Base-by-base conservation (phyloP, 2,797 vertebrate species). In the Phoeniculus purpureus region DNA sequence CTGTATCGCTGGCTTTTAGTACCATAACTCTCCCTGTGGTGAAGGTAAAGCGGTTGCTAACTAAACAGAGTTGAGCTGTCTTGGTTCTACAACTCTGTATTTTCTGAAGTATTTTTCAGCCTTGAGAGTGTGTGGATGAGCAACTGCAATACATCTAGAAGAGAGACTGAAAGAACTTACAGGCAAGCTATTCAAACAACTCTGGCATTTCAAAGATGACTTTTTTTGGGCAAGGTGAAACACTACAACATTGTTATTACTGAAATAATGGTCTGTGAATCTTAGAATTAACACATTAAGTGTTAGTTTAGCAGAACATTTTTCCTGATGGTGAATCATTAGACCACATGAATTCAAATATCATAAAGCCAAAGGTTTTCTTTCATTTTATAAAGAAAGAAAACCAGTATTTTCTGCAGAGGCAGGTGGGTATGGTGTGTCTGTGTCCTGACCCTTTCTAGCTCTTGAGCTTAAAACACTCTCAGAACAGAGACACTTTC, bases 91-190 rank as follows among this genome's bases (percentile, higher is more conserved):
- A 0, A 52, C 18, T 31, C 52, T 85, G 56, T 67, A 27, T 71
- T 67, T 88, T 64, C 78, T 61, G 51, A 89, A 75, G 47, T 71
- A 79, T 81, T 92, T 71, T 77, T 66, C 82, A 91, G 51, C 22
- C 26, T 87, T 87, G 20, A 22, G 43, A 90, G 83, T 34, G 11
- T 51, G 62, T 72, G 40, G 47, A 68, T 62, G 68, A 81, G 31
- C 14, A 87, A 74, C 70, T 75, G 51, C 25, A 82, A 85, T 26
- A 52, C 55, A 47, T 27, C 56, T 5, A 76, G 52, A 78, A 72
- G 19, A 74, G 14, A 61, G 7, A 61, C 25, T 34, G 54, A 62
- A 85, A 84, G 58, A 85, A 78, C 11, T 68, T 82, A 13, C 9
- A 78, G 47, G 27, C n/a, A 76, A 93, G 12, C 14, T 75, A 59